phyloP scores from a whole-genome alignment of 2,888 invertebrate species.

The Coleophora deauratella region DNA sequence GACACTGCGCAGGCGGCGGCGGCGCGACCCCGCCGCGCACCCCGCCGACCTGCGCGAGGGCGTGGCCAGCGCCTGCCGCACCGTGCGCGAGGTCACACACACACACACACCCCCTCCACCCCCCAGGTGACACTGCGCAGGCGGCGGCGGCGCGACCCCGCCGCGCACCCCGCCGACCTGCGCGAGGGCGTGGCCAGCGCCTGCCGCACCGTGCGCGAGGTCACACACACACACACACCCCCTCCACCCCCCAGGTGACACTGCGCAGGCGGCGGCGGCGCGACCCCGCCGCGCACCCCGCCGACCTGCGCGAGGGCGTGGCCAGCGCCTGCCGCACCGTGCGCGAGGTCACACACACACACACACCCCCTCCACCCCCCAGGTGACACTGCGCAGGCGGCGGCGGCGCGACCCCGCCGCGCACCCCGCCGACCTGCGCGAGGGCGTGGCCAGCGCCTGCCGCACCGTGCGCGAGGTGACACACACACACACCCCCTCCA shows the following conservation, averaged over 20 bases:
- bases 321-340: constrained; percentile 92
- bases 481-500: no score
- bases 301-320: constrained; percentile 95
- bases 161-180: constrained; percentile 90
- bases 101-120: no score
- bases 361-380: no score
- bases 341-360: constrained; percentile 82
- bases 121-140: no score
- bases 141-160: constrained; percentile 76
- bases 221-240: no score
- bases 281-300: constrained; percentile 84
- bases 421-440: constrained; percentile 93
- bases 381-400: constrained; percentile 61
- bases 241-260: no score
- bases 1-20: constrained; percentile 67
- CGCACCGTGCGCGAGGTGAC: constrained; percentile 89
- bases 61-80: constrained; percentile 90
- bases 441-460: constrained; percentile 94
- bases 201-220: constrained; percentile 90
- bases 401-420: constrained; percentile 78
- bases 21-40: constrained; percentile 79
- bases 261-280: constrained; percentile 70
- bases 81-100: constrained; percentile 90
- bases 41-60: constrained; percentile 97
- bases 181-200: constrained; percentile 96